phyloP scores from a whole-genome alignment of 2,888 invertebrate species.

The Ischnus inquisitorius region DNA sequence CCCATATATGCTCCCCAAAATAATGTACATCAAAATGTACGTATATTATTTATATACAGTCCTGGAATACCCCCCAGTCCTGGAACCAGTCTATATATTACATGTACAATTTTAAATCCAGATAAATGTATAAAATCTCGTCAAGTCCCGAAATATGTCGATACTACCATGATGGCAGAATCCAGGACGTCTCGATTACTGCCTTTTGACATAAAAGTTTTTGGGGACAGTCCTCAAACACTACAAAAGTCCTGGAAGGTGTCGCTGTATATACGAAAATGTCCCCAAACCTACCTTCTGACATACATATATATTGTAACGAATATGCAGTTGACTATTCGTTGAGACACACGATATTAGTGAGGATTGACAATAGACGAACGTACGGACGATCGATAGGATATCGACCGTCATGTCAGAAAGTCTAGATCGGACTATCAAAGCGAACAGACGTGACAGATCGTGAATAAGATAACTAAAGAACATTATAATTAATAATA shows the following conservation, averaged over 20 bases:
- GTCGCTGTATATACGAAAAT: conserved; percentile 8
- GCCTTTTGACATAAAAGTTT: conserved; percentile 15
- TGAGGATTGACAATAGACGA: no score
- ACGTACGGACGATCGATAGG: no score
- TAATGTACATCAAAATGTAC: not conserved
- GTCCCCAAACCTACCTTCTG: conserved; percentile 33
- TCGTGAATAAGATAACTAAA: no score
- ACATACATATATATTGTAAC: conserved; percentile 6
- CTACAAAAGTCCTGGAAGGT: conserved; percentile 42
- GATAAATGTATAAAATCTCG: conserved; percentile 10
- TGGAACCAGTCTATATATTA: conserved; percentile 10
- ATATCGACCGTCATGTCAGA: no score
- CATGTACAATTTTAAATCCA: not conserved
- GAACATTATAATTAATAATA: no score
- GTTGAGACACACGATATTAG: no score
- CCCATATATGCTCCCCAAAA: not conserved
- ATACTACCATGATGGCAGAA: conserved; percentile 1
- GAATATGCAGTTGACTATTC: no score
- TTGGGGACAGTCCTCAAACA: conserved; percentile 44
- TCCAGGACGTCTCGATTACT: conserved; percentile 30
- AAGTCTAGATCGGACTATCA: no score
- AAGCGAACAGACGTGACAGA: no score
- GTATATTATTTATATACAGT: not conserved
- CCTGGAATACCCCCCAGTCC: not conserved
- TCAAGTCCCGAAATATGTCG: conserved; percentile 1